Evolutionary conservation across 1,140 invertebrate genomes (phyloP), one percentile per base, ranked within the genome.

Genomic region (Heliconius melpomene): DNA sequence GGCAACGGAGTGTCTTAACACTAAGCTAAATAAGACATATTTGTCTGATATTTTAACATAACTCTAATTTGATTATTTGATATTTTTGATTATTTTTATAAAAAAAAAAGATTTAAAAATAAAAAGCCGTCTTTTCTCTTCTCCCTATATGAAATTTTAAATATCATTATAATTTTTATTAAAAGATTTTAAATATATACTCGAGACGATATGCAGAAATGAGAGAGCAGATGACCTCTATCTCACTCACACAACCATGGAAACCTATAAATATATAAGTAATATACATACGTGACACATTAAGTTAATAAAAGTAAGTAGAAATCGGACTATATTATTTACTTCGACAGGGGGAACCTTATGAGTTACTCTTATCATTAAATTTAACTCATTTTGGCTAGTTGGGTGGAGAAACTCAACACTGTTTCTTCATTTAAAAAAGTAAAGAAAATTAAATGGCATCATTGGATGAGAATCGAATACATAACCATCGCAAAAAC

Each of bases 181-280:
- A 16, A 46, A 46, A 46, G 3, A 13, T 16, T 7, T 52, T 36
- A 18, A 29, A 71, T 71, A 36, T 71, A 36, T 71, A 36, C 70
- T 71, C 26, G 36, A 71, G 70, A 36, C 32, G 70, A 32, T 60
- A 60, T 60, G 54, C 54, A 60, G 32, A 70, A 78, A 78, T 50
- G 78, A 78, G 78, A 79, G 73, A 82, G 72, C 52, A 79, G 60
- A 82, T 74, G 72, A 72, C 60, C 60, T 72, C 60, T 79, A 70
- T 74, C 81, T 79, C 77, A 75, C 77, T 77, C 77, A 77, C 81
- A 82, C 81, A 82, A 82, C 81, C 78, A 82, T 77, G 50, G 57
- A 78, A 78, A 74, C 38, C 38, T 46, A 38, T 46, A 46, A 74
- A 52, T 52, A 52, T 52, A 52, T 52, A 52, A 6, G 7, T 54